Base-by-base conservation (phyloP, 2,797 vertebrate genomes). In the Nyctibius grandis region DNA sequence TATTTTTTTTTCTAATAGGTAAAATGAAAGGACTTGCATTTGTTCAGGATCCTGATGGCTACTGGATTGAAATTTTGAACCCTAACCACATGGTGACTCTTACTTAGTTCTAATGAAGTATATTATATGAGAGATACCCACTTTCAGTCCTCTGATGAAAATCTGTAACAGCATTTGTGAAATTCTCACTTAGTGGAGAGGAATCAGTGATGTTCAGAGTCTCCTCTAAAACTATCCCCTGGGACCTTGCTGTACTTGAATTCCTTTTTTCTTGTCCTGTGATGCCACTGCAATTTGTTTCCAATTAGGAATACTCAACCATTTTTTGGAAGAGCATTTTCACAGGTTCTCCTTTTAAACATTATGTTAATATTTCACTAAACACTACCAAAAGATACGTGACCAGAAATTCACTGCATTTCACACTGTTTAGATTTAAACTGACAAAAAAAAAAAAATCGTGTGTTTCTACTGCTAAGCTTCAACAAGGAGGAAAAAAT, bases 21-120 rank as follows among this genome's bases (percentile, higher is more conserved):
- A 99, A 99, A 98, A 99, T 99, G 99, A 99, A 99, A 98, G 99
- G 99, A 47, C 95, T 99, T 97, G 99, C 99, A 44, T 99, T 99
- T 98, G 98, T 99, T 97, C 99, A 99, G 97, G 99, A 99, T 97
- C 99, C 99, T 20, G 99, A 99, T 84, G 99, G 99, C 95, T 99
- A 99, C 96, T 99, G 99, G 99, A 99, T 99, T 95, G 99, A 99
- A 98, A 99, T 99, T 96, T 97, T 99, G 97, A 99, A 99, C 98
- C 99, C 99, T 26, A 99, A 99, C 96, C 98, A 97, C 74, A 99
- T 99, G 98, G 96, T 98, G 85, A 97, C 98, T 95, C 98, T 99
- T 86, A 98, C 98, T 91, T 98, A 98, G 48, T 70, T 88, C 42
- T 88, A 53, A 57, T 51, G 29, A 63, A 83, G 25, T 64, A 6